phyloP scores from a whole-genome alignment of 2,888 invertebrate species.

The Ypsolopha scabrella region DNA sequence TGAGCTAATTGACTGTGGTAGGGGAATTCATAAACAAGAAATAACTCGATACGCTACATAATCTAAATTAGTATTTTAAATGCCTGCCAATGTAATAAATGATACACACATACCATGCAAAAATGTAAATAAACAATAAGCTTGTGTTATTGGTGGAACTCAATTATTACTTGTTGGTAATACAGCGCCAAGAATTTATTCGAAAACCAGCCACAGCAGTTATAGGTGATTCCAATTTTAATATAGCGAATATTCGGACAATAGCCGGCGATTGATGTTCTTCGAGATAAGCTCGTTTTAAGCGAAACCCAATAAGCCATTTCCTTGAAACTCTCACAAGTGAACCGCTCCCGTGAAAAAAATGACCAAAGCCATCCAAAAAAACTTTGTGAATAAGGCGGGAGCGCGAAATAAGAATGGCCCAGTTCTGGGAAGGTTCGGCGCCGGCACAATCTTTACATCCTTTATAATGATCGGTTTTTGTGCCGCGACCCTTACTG shows the following conservation, averaged over 20 bases:
- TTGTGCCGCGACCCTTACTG: conserved; percentile 57
- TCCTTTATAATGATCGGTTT: conserved; percentile 64
- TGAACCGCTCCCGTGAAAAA: conserved; percentile 56
- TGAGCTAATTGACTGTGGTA: not conserved
- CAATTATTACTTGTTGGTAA: too few species aligned
- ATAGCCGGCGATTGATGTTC: not conserved
- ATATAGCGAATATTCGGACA: not conserved
- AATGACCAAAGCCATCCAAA: conserved; percentile 51
- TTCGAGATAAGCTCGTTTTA: conserved; percentile 50
- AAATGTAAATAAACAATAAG: too few species aligned
- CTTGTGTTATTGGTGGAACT: too few species aligned
- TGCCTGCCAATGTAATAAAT: too few species aligned
- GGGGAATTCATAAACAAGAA: not conserved
- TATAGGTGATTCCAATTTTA: not conserved
- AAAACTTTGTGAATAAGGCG: conserved; percentile 58
- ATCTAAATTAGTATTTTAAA: too few species aligned
- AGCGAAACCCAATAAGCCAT: conserved; percentile 66
- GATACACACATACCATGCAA: too few species aligned
- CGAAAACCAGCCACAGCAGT: too few species aligned
- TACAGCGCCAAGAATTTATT: too few species aligned
- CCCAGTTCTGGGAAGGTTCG: conserved; percentile 63
- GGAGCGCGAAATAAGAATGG: conserved; percentile 69
- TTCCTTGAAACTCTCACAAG: conserved; percentile 64
- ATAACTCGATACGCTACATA: not conserved
- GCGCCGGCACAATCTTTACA: conserved; percentile 61